Conservation (phyloP, 2,888 invertebrate species). For the Leuctra nigra region DNA sequence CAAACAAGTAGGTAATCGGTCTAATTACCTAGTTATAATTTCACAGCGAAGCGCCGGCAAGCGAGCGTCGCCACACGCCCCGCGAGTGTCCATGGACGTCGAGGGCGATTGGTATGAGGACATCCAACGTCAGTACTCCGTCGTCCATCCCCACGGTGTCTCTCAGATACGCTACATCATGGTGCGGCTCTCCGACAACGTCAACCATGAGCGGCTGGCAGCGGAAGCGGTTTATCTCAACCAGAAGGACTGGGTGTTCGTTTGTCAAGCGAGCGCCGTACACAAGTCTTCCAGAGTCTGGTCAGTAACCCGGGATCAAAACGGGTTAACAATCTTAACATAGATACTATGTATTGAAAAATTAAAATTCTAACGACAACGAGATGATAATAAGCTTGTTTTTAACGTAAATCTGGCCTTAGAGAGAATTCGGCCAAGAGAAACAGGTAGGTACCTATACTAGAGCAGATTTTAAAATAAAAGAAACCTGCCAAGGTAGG, state of each 20-base stretch:
- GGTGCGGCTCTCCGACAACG: conserved; percentile 51
- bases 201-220: conserved; percentile 53
- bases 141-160: conserved; percentile 37
- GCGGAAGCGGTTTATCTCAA: conserved; percentile 62
- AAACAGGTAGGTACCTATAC: too few species aligned
- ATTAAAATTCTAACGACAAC: too few species aligned
- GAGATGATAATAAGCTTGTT: too few species aligned
- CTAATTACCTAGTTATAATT: too few species aligned
- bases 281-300: conserved; percentile 50
- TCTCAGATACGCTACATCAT: conserved; percentile 46
- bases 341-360: too few species aligned
- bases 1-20: too few species aligned
- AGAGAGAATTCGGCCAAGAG: too few species aligned
- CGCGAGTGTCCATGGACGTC: conserved; percentile 35
- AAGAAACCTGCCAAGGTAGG: neutral
- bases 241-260: conserved; percentile 69
- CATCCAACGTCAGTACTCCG: conserved; percentile 41
- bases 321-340: too few species aligned
- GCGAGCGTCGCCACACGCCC: conserved; percentile 35
- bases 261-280: conserved; percentile 56
- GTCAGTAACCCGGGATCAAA: too few species aligned
- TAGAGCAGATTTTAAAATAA: neutral
- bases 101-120: conserved; percentile 47
- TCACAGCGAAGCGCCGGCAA: conserved; percentile 41
- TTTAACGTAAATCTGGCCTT: too few species aligned